Evolutionary conservation across 2,888 invertebrate species (phyloP).

Genomic region (Lycaena phlaeas): DNA sequence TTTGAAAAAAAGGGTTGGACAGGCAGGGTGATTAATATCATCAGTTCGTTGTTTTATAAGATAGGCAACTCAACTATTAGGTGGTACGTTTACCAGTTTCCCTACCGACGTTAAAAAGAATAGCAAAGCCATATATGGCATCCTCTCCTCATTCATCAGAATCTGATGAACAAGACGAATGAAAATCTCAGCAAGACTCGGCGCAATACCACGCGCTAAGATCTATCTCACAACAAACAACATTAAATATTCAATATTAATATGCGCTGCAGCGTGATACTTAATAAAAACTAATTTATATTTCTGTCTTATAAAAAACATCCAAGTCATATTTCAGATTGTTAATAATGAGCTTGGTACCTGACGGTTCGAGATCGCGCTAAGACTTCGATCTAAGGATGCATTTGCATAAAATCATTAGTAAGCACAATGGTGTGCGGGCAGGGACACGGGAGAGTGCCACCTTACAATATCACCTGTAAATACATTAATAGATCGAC

Average conservation of each 20-base stretch:
- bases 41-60: too few species aligned
- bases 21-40: too few species aligned
- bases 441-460: constrained; percentile 65
- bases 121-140: too few species aligned
- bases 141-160: too few species aligned
- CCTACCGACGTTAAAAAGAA: too few species aligned
- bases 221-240: too few species aligned
- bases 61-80: too few species aligned
- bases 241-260: constrained; percentile 7
- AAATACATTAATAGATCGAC: constrained; percentile 34
- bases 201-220: too few species aligned
- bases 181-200: too few species aligned
- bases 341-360: constrained; percentile 70
- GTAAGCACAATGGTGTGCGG: constrained; percentile 71
- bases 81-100: too few species aligned
- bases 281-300: constrained; percentile 49
- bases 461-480: constrained; percentile 55
- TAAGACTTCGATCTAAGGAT: constrained; percentile 72
- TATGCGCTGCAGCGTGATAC: constrained; percentile 22
- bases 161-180: too few species aligned
- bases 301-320: constrained; percentile 51
- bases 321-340: constrained; percentile 68
- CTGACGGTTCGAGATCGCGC: constrained; percentile 71
- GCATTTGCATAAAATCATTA: constrained; percentile 74
- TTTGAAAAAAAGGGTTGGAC: too few species aligned